phyloP scores from a whole-genome alignment of 64 coral and sea anemone genomes.

The Platygyra sinensis region DNA sequence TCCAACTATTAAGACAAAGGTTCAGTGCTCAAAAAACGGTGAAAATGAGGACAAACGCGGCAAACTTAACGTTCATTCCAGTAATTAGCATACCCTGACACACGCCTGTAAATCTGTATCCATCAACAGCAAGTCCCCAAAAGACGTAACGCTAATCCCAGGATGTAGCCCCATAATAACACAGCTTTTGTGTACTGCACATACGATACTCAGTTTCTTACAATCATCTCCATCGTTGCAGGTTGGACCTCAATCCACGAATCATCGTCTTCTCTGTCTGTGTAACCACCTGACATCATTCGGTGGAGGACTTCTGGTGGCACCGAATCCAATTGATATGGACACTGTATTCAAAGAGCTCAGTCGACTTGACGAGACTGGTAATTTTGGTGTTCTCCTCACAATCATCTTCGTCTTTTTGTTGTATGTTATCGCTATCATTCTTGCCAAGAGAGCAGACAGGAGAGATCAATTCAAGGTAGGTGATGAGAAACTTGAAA shows the following conservation, averaged over 20 bases:
- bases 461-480: conserved; percentile 66
- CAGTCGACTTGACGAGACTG: conserved; percentile 67
- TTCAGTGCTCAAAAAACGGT: too few species aligned
- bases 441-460: conserved; percentile 77
- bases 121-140: too few species aligned
- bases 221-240: background rate
- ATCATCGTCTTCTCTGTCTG: conserved; percentile 53
- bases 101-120: too few species aligned
- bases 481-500: background rate
- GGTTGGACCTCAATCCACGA: conserved; percentile 61
- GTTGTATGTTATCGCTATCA: conserved; percentile 52
- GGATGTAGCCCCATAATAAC: too few species aligned
- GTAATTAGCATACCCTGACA: too few species aligned
- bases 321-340: conserved; percentile 84
- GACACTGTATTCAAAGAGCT: conserved; percentile 84
- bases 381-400: conserved; percentile 60
- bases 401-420: conserved; percentile 64
- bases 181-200: background rate
- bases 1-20: too few species aligned
- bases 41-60: too few species aligned
- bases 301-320: conserved; percentile 75
- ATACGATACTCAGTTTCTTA: background rate
- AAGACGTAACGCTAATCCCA: too few species aligned
- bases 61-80: too few species aligned
- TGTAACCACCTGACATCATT: conserved; percentile 87